These are phyloP conservation scores for Alectura lathami DNA, from an alignment of 2,113 vertebrate genomes.

Conservation along the genomic window DNA sequence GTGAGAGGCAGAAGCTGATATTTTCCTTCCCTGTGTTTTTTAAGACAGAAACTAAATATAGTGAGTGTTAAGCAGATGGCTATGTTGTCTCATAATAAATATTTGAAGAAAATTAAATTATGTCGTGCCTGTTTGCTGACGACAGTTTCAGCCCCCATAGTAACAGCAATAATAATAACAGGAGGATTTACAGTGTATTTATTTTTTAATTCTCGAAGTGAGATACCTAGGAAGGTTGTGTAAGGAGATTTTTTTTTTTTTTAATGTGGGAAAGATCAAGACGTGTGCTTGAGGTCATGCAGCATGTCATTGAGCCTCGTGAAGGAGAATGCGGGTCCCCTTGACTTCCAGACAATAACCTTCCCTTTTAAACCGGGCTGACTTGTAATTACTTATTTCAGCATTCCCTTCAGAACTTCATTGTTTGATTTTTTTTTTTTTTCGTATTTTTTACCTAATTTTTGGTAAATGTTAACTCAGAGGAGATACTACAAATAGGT, in stretches of 20 bases:
- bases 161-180: constrained; percentile 52
- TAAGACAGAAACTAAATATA: constrained; percentile 49
- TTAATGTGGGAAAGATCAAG: not conserved
- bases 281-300: not conserved
- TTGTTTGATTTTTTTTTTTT: not conserved
- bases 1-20: constrained; percentile 11
- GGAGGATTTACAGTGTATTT: constrained; percentile 16
- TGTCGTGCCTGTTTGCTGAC: constrained; percentile 24
- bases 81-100: constrained; percentile 48
- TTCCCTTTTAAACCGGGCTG: constrained; percentile 9
- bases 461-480: not conserved
- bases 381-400: not conserved
- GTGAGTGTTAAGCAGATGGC: constrained; percentile 51
- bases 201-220: constrained; percentile 6
- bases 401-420: not conserved
- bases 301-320: not conserved
- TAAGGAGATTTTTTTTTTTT: not conserved
- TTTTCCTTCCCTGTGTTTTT: constrained; percentile 38
- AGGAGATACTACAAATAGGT: not conserved
- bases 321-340: not conserved
- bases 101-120: constrained; percentile 64
- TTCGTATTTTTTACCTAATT: not conserved
- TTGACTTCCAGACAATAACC: not conserved
- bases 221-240: not conserved
- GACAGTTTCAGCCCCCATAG: constrained; percentile 17